Conservation (phyloP, 2,113 vertebrate genomes). For the Scomber colias region DNA sequence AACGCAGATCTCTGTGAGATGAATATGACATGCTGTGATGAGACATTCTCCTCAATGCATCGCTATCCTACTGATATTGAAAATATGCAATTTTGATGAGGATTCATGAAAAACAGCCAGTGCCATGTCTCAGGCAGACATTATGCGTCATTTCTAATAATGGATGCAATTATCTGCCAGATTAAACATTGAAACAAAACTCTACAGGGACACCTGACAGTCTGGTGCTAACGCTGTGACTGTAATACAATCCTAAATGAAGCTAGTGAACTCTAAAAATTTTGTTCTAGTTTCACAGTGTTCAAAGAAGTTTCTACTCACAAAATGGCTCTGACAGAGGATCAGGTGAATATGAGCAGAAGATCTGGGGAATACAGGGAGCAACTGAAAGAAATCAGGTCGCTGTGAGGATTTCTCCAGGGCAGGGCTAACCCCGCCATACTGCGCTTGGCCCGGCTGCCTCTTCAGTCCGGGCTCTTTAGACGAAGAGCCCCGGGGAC, state of each 20-base stretch:
- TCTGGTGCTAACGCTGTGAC: no score
- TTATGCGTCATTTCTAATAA: constrained; percentile 45
- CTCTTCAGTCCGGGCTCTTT: constrained; percentile 53
- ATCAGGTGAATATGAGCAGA: constrained; percentile 62
- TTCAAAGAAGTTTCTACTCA: constrained; percentile 23
- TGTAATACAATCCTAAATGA: background rate
- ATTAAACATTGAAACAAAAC: constrained; percentile 51
- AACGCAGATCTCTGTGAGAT: constrained; percentile 49
- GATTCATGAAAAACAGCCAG: constrained; percentile 38
- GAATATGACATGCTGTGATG: constrained; percentile 48
- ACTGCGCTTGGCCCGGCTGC: constrained; percentile 61
- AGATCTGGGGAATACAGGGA: constrained; percentile 53
- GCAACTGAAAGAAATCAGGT: constrained; percentile 67
- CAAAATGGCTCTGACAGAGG: constrained; percentile 43
- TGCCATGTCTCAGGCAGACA: constrained; percentile 18
- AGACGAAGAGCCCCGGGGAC: constrained; percentile 60
- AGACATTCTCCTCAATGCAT: constrained; percentile 6
- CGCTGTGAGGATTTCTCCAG: constrained; percentile 69
- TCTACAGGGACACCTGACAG: constrained; percentile 19
- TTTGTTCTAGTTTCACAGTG: constrained; percentile 28
- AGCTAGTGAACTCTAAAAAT: constrained; percentile 11
- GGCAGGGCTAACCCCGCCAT: constrained; percentile 69
- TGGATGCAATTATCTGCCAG: constrained; percentile 54
- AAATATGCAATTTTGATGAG: constrained; percentile 48
- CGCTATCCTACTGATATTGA: constrained; percentile 13